Base-by-base conservation (phyloP, 2,888 invertebrate species). In the Hemaris fuciformis region DNA sequence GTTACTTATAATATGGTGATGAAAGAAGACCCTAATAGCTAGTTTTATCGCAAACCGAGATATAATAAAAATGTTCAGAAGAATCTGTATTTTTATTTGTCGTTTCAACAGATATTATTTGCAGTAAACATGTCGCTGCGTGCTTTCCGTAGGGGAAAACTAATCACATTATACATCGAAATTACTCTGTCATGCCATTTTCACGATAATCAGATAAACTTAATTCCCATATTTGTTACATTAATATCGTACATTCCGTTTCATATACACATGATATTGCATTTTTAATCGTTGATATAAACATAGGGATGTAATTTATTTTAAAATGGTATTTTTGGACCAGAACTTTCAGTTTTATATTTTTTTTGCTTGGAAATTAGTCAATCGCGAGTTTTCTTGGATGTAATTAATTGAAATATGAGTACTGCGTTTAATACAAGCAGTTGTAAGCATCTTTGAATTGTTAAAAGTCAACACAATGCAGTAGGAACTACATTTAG, bases 131-230 rank as follows among this genome's bases (percentile, higher is more conserved):
- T 65, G 27, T 53, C 27, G 48, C 8, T 72, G 68, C 73, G 68
- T 64, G 69, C 69, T 73, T 72, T 70, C 67, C 62, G 64, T 59
- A 57, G 64, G 64, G 59, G 15, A 58, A 67, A 61, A 67, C 71
- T 71, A 74, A 77, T 70, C 74, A 66, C 71, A 73, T 75, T 74
- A 73, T 62, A 65, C 67, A 63, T 72, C 64, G 65, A 70, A 75
- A 74, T 78, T 70, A 71, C 66, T 66, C 60, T 67, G 46, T 60
- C 57, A 38, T 60, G 62, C 67, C 63, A 62, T 66, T 66, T 68
- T 64, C 69, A 66, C 72, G 69, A 70, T 73, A 72, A 75, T 76
- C 75, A 68, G 73, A 76, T 76, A 69, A 74, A 68, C 67, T 66
- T 64, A 71, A 71, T 71, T 70, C 69, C 62, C 72, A 75, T 75